Base-by-base conservation (phyloP, 2,797 vertebrate genomes). In the Pterois miles region DNA sequence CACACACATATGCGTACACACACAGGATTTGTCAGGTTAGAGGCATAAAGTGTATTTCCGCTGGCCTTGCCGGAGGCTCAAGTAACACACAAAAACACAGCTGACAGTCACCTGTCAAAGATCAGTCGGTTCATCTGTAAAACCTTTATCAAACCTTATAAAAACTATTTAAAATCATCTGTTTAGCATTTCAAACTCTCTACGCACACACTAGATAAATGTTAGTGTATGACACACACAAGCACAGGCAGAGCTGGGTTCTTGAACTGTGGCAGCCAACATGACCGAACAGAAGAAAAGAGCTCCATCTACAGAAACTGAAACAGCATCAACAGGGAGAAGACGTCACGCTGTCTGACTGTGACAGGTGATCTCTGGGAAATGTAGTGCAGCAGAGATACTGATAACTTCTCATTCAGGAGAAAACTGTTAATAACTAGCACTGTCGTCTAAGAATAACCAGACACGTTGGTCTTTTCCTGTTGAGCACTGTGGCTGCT, bases 11-110 rank as follows among this genome's bases (percentile, higher is more conserved):
- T 14, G 23, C 54, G 9, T 52, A 52, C 53, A 57, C 56, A 73
- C 43, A 22, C 71, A 54, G 86, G 88, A 89, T 88, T 89, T 88
- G 86, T 80, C 81, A 89, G 78, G 89, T 91, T 91, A 83, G 80
- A 89, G 53, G 54, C 57, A 82, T 66, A 71, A 60, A 80, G 73
- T 74, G 75, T 65, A 79, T 74, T 85, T 91, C 88, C 78, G 56
- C 53, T 27, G 60, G 65, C 86, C 82, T 79, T 69, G 53, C 13
- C 23, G 5, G 12, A 29, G 70, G 82, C 57, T 84, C 67, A 33
- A 33, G 83, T 85, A 70, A 64, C 86, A 62, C 52, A 25, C 22
- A 59, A 8, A 75, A 10, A 18, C 58, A 13, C 10, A 33, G 34
- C 53, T 8, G 16, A 64, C 6, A 36, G 52, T 63, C 82, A 80